These are phyloP conservation scores for Bombus picipes DNA, from an alignment of 1,140 invertebrate species.

Conservation along the genomic window DNA sequence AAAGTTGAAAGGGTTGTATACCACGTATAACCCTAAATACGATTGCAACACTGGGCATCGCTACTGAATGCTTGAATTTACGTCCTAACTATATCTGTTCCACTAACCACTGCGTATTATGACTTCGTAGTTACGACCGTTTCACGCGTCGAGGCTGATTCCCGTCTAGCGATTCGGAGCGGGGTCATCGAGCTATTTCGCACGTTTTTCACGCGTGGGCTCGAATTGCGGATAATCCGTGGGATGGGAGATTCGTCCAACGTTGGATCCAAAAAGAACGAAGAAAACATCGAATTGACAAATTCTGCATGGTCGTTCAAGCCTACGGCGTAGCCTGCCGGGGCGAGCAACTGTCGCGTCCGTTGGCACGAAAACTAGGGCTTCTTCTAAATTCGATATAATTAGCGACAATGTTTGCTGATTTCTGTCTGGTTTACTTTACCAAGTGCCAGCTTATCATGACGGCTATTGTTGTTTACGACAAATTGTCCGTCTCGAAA, in stretches of 20 bases:
- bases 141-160: conserved; percentile 12
- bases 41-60: background rate
- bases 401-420: conserved; percentile 20
- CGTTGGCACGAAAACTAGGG: conserved; percentile 18
- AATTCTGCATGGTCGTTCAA: background rate
- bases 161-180: conserved; percentile 5
- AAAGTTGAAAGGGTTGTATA: background rate
- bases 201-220: background rate
- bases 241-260: background rate
- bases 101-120: background rate
- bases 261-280: background rate
- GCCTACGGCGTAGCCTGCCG: background rate
- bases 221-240: background rate
- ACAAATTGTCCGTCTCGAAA: background rate
- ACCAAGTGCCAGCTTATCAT: too few species aligned
- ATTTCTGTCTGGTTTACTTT: background rate
- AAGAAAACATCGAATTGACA: background rate
- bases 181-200: conserved; percentile 9
- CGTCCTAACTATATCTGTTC: background rate
- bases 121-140: background rate
- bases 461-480: background rate
- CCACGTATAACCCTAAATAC: background rate
- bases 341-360: background rate
- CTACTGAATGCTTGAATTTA: background rate
- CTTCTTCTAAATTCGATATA: conserved; percentile 35